Base-by-base conservation (phyloP, 2,797 vertebrate genomes). In the Muraenolepis orangiensis region DNA sequence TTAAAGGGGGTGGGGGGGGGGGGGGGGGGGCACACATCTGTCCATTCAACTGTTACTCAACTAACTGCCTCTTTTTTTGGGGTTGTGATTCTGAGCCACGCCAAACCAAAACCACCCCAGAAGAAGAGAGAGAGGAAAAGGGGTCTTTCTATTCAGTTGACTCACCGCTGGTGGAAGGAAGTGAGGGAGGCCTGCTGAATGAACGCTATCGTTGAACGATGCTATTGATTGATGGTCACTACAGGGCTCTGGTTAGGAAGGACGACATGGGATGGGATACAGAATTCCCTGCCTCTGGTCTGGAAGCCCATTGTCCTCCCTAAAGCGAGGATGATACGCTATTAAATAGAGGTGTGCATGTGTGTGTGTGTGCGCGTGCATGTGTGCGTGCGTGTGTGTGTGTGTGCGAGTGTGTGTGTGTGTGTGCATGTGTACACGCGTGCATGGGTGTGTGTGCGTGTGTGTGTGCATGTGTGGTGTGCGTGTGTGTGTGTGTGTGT, bases 21-120 rank as follows among this genome's bases (percentile, higher is more conserved):
- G 42, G 42, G 42, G 42, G 18, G 70, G 83, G 87, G 85, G 80
- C 82, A 79, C 87, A 86, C 90, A 92, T 94, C 92, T 93, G 91
- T 92, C 90, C 88, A 87, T 87, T 10, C 11, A 81, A 84, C 81
- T 92, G n/a, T n/a, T n/a, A 61, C 26, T 61, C 51, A 61, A 61
- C n/a, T 64, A 10, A 89, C 90, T n/a, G n/a, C n/a, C n/a, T n/a
- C 2, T 34, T 85, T 79, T 77, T n/a, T n/a, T n/a, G n/a, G n/a
- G 86, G 83, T 79, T 77, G 70, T 84, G 82, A 80, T 88, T 74
- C 72, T 83, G 84, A 83, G 81, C 85, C 10, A 82, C 83, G 81
- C 23, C 29, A 30, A 61, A 70, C 28, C 70, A 84, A n/a, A n/a
- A n/a, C n/a, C n/a, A n/a, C n/a, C n/a, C n/a, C n/a, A n/a, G n/a